Evolutionary conservation across 2,797 vertebrate species (phyloP), one percentile per base, ranked within the genome.

Genomic region (Neosilurus mollespiculum): DNA sequence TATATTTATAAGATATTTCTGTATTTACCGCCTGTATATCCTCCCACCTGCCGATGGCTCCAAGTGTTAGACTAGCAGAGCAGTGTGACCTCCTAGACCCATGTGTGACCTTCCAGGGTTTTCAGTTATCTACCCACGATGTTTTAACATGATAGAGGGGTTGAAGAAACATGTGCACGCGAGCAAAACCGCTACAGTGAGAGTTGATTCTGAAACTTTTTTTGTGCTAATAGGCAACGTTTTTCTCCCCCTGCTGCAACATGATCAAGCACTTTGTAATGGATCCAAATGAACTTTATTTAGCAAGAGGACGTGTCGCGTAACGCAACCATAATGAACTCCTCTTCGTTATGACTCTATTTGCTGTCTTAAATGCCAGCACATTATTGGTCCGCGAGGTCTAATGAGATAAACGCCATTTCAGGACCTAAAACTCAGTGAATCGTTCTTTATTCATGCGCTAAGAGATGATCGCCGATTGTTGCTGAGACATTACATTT

Each of bases 341-440:
- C 37, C 11, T 1, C 56, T 43, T 77, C 58, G 43, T 77, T 77
- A 61, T 20, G 75, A 61, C 14, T 43, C 58, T 22, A 14, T 18
- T 7, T 12, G 72, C n/a, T 30, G 18, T 20, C n/a, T 26, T 77
- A 77, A 77, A 43, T 76, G 30, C 30, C 30, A 59, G 2, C 11
- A 20, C 30, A 37, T 59, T 76, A 37, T 15, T 61, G 34, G 30
- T 77, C 12, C 56, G 15, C 18, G 2, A 43, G 75, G 58, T n/a
- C 75, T 9, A 37, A 77, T 77, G 20, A 77, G 59, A 61, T 77
- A 49, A 77, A 62, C 0, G 14, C 20, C 34, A n/a, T 77, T 77
- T 77, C 58, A 15, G 58, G n/a, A 61, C 4, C 30, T 61, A 61
- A 61, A 77, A 37, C 75, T 77, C 75, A 77, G 22, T 59, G 54